Conservation (phyloP, 1,140 invertebrate genomes). For the Psix sp. region DNA sequence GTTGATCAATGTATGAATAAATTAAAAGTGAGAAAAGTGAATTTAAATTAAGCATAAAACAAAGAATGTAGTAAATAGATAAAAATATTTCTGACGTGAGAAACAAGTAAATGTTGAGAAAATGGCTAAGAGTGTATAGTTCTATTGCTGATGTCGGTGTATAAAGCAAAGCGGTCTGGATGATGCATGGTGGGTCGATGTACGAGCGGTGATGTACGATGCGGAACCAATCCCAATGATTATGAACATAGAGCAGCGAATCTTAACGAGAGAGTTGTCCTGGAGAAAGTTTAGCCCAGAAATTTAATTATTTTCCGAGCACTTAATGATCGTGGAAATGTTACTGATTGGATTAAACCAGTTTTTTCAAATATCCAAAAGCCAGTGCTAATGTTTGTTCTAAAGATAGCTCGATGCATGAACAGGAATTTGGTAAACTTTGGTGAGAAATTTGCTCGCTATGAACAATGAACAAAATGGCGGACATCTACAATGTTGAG, state of each 20-base stretch:
- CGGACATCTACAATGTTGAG: background rate
- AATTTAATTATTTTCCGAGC: slow-evolving; percentile 42
- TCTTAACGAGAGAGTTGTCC: slow-evolving; percentile 43
- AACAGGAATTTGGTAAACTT: background rate
- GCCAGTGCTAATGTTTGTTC: too few species aligned
- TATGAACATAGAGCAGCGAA: slow-evolving; percentile 53
- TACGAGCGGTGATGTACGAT: slow-evolving; percentile 55
- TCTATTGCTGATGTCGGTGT: slow-evolving; percentile 26
- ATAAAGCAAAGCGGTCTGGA: slow-evolving; percentile 46
- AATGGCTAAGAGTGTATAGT: slow-evolving; percentile 18
- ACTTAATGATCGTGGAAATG: slow-evolving; percentile 18
- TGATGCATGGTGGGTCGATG: slow-evolving; percentile 49
- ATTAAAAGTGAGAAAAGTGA: too few species aligned
- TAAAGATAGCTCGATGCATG: too few species aligned
- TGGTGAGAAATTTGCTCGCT: background rate
- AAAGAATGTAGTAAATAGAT: background rate
- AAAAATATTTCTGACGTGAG: too few species aligned
- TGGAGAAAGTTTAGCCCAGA: slow-evolving; percentile 54
- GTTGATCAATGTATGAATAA: too few species aligned
- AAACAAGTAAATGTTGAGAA: slow-evolving; percentile 22
- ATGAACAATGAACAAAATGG: slow-evolving; percentile 14
- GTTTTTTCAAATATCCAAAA: too few species aligned
- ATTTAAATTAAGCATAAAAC: too few species aligned
- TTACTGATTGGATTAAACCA: too few species aligned
- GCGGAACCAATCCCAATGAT: slow-evolving; percentile 57